Evolutionary conservation across 1,140 invertebrate genomes (phyloP).

Genomic region (Drosophila truncata): DNA sequence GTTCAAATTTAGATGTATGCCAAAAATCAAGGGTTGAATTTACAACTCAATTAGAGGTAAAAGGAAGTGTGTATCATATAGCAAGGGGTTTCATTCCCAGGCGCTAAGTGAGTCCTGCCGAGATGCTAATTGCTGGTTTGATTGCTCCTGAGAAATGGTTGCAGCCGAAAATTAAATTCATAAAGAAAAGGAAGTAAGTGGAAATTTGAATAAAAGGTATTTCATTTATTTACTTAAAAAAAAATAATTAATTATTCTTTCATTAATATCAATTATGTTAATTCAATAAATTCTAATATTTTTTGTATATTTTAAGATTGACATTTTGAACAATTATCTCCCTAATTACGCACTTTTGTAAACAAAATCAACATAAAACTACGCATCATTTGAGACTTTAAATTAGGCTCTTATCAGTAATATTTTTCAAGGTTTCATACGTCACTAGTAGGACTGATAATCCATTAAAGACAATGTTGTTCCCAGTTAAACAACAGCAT

Average conservation of each 20-base stretch:
- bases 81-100: slow-evolving; percentile 4
- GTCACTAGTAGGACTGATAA: background rate
- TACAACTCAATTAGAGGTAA: slow-evolving; percentile 41
- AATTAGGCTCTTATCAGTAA: slow-evolving; percentile 1
- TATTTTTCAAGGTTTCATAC: slow-evolving; percentile 2
- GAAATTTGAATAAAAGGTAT: background rate
- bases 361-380: background rate
- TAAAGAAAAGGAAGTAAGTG: background rate
- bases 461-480: slow-evolving; percentile 7
- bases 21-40: slow-evolving; percentile 41
- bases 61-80: slow-evolving; percentile 26
- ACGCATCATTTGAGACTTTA: background rate
- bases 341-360: background rate
- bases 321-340: too few species aligned
- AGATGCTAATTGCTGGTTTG: slow-evolving; percentile 23
- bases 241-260: background rate
- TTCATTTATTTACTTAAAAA: background rate
- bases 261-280: background rate
- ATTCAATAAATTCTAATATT: too few species aligned
- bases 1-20: slow-evolving; percentile 21
- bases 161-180: background rate
- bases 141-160: background rate
- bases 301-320: too few species aligned
- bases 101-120: slow-evolving; percentile 22
- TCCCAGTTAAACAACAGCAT: background rate